These are phyloP conservation scores for Nesoenas mayeri DNA, from an alignment of 2,113 vertebrate genomes.

Conservation along the genomic window DNA sequence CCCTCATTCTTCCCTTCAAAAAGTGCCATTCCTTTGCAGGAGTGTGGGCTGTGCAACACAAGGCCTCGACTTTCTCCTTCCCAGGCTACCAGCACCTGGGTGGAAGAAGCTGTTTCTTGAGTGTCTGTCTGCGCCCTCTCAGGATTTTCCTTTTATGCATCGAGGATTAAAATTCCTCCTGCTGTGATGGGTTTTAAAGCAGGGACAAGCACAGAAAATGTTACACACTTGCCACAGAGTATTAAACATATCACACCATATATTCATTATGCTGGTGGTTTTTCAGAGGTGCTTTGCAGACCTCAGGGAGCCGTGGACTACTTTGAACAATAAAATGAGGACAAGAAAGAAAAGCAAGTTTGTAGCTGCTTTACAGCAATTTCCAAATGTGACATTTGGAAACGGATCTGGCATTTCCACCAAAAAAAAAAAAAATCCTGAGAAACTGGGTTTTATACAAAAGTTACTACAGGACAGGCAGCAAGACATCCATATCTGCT, in stretches of 20 bases:
- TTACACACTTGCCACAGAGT: neutral
- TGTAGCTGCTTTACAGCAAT: neutral
- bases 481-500: rapidly evolving
- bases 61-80: conserved; percentile 22
- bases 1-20: neutral
- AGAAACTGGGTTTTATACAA: neutral
- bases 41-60: neutral
- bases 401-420: neutral
- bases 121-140: rapidly evolving
- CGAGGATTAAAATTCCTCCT: neutral
- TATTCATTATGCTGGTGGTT: neutral
- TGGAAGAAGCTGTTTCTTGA: neutral
- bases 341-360: neutral
- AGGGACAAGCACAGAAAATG: neutral
- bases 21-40: neutral
- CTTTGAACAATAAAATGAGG: neutral
- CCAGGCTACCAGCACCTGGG: neutral
- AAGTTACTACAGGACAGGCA: neutral
- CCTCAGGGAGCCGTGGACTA: neutral
- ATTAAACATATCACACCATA: neutral
- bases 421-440: neutral
- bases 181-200: neutral
- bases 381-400: neutral
- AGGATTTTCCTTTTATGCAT: neutral
- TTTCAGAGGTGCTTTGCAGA: neutral